phyloP scores from a whole-genome alignment of 2,113 vertebrate genomes.

The Loxodonta africana region DNA sequence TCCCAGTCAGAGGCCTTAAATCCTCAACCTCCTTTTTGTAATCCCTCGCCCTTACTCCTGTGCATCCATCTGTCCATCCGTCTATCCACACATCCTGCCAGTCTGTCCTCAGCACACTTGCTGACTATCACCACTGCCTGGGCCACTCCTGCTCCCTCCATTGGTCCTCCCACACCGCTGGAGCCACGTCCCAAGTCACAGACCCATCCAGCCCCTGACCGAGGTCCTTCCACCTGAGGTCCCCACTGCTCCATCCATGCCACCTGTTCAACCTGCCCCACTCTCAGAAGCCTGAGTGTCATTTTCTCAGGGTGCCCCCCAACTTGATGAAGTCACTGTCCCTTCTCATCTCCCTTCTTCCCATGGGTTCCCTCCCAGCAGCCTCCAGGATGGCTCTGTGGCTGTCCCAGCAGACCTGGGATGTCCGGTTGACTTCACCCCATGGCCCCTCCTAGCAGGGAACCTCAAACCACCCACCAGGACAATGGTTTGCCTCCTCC shows the following conservation, averaged over 20 bases:
- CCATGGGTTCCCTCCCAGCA: background rate
- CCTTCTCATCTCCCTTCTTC: background rate
- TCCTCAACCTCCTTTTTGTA: background rate
- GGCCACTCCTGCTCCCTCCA: too few species aligned
- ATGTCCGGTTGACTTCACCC: background rate
- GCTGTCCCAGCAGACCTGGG: background rate
- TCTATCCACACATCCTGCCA: background rate
- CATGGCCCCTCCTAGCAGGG: background rate
- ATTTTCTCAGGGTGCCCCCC: background rate
- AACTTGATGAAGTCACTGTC: background rate
- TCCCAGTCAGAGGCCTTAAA: background rate
- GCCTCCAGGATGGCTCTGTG: background rate
- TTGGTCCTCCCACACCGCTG: background rate
- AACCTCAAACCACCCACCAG: background rate
- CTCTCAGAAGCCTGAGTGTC: background rate
- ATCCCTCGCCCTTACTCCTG: background rate
- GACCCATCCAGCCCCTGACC: too few species aligned
- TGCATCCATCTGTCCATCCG: background rate
- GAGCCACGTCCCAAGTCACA: too few species aligned
- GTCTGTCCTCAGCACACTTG: background rate
- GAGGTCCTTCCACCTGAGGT: too few species aligned
- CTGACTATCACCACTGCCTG: background rate
- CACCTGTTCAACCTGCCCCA: accelerated
- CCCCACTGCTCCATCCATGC: background rate
- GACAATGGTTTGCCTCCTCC: background rate